Conservation (phyloP, 2,113 vertebrate species). For the Kryptolebias marmoratus region DNA sequence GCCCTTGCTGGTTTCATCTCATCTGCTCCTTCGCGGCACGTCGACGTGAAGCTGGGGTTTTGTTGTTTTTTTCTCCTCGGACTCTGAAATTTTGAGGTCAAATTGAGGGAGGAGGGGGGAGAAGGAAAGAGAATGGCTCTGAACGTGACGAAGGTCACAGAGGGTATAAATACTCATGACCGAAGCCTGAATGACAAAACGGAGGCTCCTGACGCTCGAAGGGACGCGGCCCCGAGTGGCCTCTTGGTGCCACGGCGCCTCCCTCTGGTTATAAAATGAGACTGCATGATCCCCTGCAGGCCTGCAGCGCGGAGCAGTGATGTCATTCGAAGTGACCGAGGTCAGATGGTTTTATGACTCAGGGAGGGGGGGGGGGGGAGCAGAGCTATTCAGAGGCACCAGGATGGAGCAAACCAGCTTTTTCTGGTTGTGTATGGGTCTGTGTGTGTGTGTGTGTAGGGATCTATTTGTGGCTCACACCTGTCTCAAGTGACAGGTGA, state of each 20-base stretch:
- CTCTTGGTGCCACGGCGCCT: conserved; percentile 56
- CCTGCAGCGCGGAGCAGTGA: conserved; percentile 29
- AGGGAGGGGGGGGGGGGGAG: neutral
- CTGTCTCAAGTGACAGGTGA: conserved; percentile 50
- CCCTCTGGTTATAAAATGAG: conserved; percentile 46
- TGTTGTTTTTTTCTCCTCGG: neutral
- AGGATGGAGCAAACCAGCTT: conserved; percentile 30
- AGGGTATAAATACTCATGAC: conserved; percentile 66
- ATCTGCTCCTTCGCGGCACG: conserved; percentile 31
- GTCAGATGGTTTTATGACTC: conserved; percentile 47
- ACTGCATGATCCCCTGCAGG: conserved; percentile 11
- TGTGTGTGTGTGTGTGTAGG: conserved; percentile 4
- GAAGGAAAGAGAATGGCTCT: neutral
- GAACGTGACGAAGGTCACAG: conserved; percentile 38
- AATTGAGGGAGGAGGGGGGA: conserved; percentile 10
- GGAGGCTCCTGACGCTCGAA: neutral
- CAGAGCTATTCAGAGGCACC: conserved; percentile 42
- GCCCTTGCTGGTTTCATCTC: conserved; percentile 38
- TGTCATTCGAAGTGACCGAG: conserved; percentile 43
- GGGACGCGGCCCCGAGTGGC: conserved; percentile 2
- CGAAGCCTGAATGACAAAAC: conserved; percentile 34
- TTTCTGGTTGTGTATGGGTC: conserved; percentile 11
- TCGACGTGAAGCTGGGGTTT: neutral
- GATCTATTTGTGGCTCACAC: conserved; percentile 68
- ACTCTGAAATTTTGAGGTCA: conserved; percentile 50